phyloP scores from a whole-genome alignment of 1,140 invertebrate genomes.

The Penaeus japonicus region DNA sequence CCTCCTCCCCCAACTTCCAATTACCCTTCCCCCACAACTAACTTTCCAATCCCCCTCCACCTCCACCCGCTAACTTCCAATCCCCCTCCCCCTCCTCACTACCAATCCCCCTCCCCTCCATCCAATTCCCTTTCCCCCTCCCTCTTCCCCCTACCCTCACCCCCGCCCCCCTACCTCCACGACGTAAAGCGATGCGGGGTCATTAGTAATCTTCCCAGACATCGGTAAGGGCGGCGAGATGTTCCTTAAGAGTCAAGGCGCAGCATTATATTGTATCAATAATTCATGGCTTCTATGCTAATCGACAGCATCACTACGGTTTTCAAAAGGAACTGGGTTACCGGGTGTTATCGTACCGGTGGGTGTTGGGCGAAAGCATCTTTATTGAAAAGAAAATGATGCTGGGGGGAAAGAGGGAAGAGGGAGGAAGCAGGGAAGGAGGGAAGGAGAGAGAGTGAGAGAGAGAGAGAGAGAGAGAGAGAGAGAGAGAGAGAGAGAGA shows the following conservation, averaged over 20 bases:
- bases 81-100: background rate
- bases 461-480: background rate
- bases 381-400: background rate
- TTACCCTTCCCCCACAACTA: background rate
- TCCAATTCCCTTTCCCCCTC: background rate
- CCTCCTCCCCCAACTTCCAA: too few relatives aligned
- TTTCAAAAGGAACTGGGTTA: too few relatives aligned
- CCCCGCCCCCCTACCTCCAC: background rate
- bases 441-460: background rate
- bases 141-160: background rate
- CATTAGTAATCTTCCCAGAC: too few relatives aligned
- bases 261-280: too few relatives aligned
- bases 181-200: background rate
- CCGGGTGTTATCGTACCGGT: too few relatives aligned
- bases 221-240: too few relatives aligned
- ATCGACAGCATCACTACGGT: too few relatives aligned
- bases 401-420: background rate
- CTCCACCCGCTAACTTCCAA: too few relatives aligned
- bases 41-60: background rate
- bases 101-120: background rate
- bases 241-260: too few relatives aligned
- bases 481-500: background rate
- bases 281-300: too few relatives aligned
- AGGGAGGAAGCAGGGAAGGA: background rate
- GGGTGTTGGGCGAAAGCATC: too few relatives aligned